Percentiles rank a stretch among this genome's conserved stretches.
Evolutionary conservation across 2,113 vertebrate species (phyloP).

Genomic region (Lepus timidus): DNA sequence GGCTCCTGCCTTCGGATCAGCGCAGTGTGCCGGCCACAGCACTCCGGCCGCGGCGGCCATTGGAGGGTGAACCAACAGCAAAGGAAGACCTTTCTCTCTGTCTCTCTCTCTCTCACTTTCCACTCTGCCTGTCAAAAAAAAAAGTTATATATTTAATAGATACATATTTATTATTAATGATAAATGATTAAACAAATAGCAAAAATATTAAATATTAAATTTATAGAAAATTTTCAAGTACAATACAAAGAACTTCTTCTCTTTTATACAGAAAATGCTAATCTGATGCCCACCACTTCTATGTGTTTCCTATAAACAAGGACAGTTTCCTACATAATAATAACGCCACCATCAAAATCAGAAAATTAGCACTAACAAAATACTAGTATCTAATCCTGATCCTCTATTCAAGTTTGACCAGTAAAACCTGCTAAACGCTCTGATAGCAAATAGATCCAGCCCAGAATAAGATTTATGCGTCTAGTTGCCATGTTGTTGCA

Average conservation of each 20-base stretch:
- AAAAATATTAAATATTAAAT: background rate
- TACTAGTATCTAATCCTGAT: background rate
- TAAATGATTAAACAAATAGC: background rate
- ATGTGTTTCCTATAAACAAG: background rate
- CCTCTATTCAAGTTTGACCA: background rate
- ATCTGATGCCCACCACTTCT: background rate
- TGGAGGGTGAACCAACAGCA: too few relatives aligned
- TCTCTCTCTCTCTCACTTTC: too few relatives aligned
- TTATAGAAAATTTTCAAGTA: background rate
- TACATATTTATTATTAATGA: background rate
- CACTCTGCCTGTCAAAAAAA: too few relatives aligned
- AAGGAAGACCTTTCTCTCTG: too few relatives aligned
- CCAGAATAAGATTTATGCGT: background rate
- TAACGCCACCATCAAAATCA: background rate
- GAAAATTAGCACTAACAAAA: background rate
- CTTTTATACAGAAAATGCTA: background rate
- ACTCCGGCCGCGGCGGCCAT: too few relatives aligned
- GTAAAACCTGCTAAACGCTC: background rate
- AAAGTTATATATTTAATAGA: background rate
- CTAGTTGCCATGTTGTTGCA: background rate
- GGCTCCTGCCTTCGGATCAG: too few relatives aligned
- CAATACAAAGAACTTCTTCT: background rate
- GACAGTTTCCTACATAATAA: background rate
- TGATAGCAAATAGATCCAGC: background rate
- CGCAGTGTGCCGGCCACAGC: too few relatives aligned